Evolutionary conservation across 2,113 vertebrate species (phyloP).

Genomic region (Sphaerodactylus townsendi): DNA sequence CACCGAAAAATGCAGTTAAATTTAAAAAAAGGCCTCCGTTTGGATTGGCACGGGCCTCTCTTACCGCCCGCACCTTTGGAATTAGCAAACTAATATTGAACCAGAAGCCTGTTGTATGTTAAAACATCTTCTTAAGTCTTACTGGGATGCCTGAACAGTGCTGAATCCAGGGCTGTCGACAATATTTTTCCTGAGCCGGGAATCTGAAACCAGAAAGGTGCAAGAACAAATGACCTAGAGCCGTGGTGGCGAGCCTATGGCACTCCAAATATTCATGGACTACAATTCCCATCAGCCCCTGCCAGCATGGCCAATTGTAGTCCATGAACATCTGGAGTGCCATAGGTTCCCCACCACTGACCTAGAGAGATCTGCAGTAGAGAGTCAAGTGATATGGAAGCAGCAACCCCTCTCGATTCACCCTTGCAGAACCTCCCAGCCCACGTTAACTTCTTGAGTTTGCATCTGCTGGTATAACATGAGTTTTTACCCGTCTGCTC

Average conservation of each 20-base stretch:
- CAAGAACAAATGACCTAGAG: no score
- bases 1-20: neutral
- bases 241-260: no score
- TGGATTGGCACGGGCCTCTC: neutral
- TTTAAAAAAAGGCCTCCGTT: neutral
- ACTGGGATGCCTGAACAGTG: accelerated
- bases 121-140: neutral
- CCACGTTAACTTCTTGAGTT: neutral
- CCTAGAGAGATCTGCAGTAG: no score
- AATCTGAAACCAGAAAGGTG: no score
- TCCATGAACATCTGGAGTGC: no score
- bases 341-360: no score
- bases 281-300: no score
- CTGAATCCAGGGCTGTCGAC: neutral
- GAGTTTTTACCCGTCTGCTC: neutral
- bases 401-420: no score
- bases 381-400: no score
- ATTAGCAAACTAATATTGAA: neutral
- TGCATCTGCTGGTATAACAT: neutral
- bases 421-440: neutral
- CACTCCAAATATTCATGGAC: no score
- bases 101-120: neutral
- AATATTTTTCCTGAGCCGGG: no score
- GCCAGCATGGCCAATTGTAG: no score
- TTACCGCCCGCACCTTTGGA: neutral